Evolutionary conservation across 2,797 vertebrate genomes (phyloP).

Genomic region (Aphelocoma californica): DNA sequence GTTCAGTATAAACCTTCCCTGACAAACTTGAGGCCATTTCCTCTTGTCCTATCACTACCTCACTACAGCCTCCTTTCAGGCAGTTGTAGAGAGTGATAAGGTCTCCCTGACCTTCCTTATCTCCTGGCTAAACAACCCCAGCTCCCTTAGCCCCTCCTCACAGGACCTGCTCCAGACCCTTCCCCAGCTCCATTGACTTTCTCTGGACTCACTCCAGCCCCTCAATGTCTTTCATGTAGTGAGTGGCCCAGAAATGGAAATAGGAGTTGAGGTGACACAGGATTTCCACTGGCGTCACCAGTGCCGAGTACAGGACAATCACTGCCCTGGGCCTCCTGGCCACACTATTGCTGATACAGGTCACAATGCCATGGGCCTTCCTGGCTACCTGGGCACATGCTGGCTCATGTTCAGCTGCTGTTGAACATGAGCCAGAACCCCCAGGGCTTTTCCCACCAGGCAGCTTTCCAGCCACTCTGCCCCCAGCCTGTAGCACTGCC

Average conservation of each 20-base stretch:
- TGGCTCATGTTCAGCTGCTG: neutral
- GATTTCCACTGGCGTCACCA: neutral
- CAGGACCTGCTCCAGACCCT: neutral
- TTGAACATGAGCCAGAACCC: accelerated
- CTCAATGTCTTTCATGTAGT: too few relatives aligned
- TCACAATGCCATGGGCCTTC: neutral
- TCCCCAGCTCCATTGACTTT: neutral
- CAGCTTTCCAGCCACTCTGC: neutral
- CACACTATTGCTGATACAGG: neutral
- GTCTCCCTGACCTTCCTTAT: neutral
- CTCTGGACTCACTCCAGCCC: neutral
- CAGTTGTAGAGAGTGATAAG: neutral
- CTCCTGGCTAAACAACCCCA: neutral
- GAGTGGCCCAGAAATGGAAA: neutral
- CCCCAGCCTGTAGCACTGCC: neutral
- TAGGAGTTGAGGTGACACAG: neutral
- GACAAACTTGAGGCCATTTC: neutral
- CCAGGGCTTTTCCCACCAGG: neutral
- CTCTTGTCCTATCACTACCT: neutral
- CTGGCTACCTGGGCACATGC: accelerated
- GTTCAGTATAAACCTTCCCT: neutral
- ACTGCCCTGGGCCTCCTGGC: neutral
- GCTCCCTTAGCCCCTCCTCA: neutral
- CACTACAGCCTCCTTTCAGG: accelerated
- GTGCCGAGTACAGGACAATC: neutral